phyloP scores from a whole-genome alignment of 1,140 invertebrate species.

The Mya arenaria region DNA sequence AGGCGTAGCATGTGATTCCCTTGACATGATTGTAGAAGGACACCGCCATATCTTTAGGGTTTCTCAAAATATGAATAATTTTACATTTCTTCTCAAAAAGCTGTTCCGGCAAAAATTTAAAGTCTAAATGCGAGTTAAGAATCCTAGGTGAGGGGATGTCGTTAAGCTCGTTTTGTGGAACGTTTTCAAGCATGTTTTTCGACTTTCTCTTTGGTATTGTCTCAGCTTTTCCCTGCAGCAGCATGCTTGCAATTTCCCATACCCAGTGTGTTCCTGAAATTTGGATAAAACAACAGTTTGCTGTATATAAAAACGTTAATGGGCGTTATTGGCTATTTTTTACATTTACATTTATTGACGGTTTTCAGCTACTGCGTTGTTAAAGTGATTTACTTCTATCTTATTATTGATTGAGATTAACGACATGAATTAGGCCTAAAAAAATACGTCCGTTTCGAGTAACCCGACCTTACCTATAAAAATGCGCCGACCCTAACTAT shows the following conservation, averaged over 20 bases:
- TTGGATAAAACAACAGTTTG: too few relatives aligned
- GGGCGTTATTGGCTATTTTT: too few relatives aligned
- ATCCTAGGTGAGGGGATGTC: conserved; percentile 63
- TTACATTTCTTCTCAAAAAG: conserved; percentile 61
- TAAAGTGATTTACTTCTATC: too few relatives aligned
- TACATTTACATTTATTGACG: too few relatives aligned
- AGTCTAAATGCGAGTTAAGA: conserved; percentile 67
- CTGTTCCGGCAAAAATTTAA: conserved; percentile 59
- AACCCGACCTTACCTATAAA: too few relatives aligned
- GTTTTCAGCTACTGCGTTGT: too few relatives aligned
- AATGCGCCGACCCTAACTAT: too few relatives aligned
- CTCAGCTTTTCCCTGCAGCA: conserved; percentile 33
- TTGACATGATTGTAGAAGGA: conserved; percentile 66
- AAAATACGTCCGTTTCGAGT: too few relatives aligned
- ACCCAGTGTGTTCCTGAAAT: conserved; percentile 68
- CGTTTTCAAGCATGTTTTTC: conserved; percentile 64
- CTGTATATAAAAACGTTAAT: too few relatives aligned
- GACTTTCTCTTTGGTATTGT: conserved; percentile 56
- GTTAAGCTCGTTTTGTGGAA: conserved; percentile 37
- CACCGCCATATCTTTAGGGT: conserved; percentile 70
- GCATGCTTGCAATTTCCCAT: conserved; percentile 64
- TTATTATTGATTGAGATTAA: too few relatives aligned
- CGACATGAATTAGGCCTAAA: too few relatives aligned
- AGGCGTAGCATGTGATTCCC: conserved; percentile 54
- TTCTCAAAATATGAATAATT: conserved; percentile 64